Evolutionary conservation across 1,140 invertebrate genomes (phyloP), one percentile per base, ranked within the genome.

Genomic region (Mizuhopecten yessoensis): DNA sequence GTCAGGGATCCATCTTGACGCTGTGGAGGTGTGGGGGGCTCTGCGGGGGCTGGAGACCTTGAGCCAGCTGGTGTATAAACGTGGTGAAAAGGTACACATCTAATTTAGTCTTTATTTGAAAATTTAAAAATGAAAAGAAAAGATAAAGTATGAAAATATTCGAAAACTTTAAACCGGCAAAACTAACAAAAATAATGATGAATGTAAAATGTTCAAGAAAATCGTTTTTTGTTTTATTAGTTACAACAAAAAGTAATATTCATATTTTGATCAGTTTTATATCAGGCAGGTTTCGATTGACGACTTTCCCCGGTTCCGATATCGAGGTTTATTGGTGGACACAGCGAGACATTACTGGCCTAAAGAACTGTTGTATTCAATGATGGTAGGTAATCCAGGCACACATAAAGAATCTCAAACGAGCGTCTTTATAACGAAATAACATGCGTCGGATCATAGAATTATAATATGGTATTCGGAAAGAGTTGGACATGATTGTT

Each of bases 281-380:
- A 86, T 94, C 17, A 94, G 93, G 45, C 90, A 91, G 75, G 94
- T 95, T 1, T 45, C 88, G 1, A 92, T 95, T 34, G 42, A 89
- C 20, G 95, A 95, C 87, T 89, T 88, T 29, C 95, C 95, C 0
- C 89, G 97, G 29, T 97, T 97, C 94, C 91, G 92, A 10, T 95
- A 97, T 89, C 93, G 97, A 45, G 97, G 97, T 34, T 91, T 97
- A 36, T 94, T 97, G 49, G 89, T 97, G 1, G 97, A 97, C 92
- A 96, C 97, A 33, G 95, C 96, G 39, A 94, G 97, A 34, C 97
- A 97, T 94, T 97, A 94, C 92, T 92, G 97, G 9, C 93, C 95
- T 20, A 92, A 90, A 34, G 88, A 92, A 17, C 45, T 92, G 34
- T 87, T 93, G 15, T 87, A 45, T 7, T 45, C 92, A 29, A 90